A percentile compares a stretch with the other conserved stretches of the same genome.
These are phyloP conservation scores for Caenorhabditis inopinata DNA, from an alignment of 1,140 invertebrate genomes.

Conservation along the genomic window DNA sequence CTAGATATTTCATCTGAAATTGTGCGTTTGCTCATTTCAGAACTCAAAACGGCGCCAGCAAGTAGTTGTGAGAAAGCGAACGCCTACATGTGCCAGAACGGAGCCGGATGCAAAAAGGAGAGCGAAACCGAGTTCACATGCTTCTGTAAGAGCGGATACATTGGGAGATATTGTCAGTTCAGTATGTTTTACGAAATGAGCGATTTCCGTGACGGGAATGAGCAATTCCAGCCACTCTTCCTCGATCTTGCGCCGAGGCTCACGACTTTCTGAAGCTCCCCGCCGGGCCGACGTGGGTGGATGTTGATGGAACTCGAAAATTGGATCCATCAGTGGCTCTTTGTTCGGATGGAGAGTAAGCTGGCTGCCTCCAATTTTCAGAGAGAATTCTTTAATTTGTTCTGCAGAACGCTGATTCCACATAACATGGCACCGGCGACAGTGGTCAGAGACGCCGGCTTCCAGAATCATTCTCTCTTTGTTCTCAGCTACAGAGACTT, in stretches of 20 bases:
- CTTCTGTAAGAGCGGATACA: conserved; percentile 25
- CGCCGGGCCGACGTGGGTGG: conserved; percentile 18
- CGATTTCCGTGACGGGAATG: too few species aligned
- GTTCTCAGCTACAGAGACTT: conserved; percentile 38
- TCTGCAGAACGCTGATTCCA: conserved; percentile 15
- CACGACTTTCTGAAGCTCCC: conserved; percentile 30
- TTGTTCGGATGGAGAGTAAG: conserved; percentile 21
- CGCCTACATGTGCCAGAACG: conserved; percentile 32
- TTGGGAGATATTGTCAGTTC: conserved; percentile 36
- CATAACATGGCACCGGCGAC: conserved; percentile 23
- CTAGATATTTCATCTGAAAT: neutral
- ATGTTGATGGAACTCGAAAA: conserved; percentile 31
- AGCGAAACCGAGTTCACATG: neutral
- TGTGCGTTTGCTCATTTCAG: neutral
- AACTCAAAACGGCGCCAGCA: neutral
- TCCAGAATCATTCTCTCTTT: conserved; percentile 19
- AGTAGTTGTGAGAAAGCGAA: conserved; percentile 30
- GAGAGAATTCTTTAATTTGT: too few species aligned
- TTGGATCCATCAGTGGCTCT: neutral
- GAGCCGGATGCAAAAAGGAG: conserved; percentile 12
- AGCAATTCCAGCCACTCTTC: neutral
- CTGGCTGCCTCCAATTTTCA: too few species aligned
- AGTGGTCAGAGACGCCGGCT: neutral
- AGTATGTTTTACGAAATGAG: conserved; percentile 9
- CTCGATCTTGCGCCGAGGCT: conserved; percentile 40